Conservation (phyloP, 35 echinoderm and acorn worm genomes). For the Hemicentrotus pulcherrimus region DNA sequence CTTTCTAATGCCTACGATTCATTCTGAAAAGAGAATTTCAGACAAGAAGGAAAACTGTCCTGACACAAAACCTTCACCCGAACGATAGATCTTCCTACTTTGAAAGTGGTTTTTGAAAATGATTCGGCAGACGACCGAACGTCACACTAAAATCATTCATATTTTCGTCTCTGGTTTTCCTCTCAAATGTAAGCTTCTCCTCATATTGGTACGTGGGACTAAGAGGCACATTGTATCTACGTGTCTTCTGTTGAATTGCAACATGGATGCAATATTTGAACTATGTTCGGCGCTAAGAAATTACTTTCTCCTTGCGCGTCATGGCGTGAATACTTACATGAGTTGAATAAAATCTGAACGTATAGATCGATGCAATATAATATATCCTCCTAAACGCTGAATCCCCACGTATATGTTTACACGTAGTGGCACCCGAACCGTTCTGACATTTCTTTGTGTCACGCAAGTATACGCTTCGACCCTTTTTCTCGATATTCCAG, state of each 20-base stretch:
- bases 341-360: not conserved
- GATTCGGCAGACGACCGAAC: not conserved
- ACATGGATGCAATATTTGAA: not conserved
- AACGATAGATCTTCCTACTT: not conserved
- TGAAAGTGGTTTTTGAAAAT: not conserved
- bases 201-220: not conserved
- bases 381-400: too few species aligned
- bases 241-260: not conserved
- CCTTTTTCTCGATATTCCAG: too few species aligned
- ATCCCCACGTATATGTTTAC: too few species aligned
- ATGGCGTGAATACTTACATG: not conserved
- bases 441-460: too few species aligned
- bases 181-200: not conserved
- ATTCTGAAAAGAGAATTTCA: not conserved
- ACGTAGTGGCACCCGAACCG: too few species aligned
- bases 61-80: not conserved
- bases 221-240: not conserved
- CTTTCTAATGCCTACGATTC: too few species aligned
- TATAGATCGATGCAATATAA: slow-evolving; percentile 3
- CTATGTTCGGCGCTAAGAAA: not conserved
- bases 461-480: too few species aligned
- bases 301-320: not conserved
- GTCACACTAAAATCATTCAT: not conserved
- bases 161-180: not conserved
- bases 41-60: not conserved